Base-by-base conservation (phyloP, 2,113 vertebrate species). In the Gasterosteus aculeatus region DNA sequence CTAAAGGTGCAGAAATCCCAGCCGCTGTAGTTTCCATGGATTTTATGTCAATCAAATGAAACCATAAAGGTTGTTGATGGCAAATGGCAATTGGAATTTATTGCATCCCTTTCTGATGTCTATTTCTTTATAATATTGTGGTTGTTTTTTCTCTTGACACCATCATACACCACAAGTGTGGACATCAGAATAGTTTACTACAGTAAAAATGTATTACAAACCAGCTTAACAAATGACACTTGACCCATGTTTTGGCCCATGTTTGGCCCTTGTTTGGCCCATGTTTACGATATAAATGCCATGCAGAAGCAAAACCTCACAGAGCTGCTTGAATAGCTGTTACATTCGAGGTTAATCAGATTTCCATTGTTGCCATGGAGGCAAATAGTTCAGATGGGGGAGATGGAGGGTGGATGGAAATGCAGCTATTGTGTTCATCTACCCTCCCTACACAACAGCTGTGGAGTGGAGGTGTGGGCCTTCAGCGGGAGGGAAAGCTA, bases 1-100 rank as follows among this genome's bases (percentile, higher is more conserved):
- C 86, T 85, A 75, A 90, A 89, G 60, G 64, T 90, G 68, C 26
- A 81, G 73, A 92, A 88, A 86, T 79, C 65, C 78, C 83, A 79
- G 72, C n/a, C 47, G 49, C 26, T 68, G 69, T 84, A 56, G 72
- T 85, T 87, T 66, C 73, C 78, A 77, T 41, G 42, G 7, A 72
- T 76, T 49, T 5, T 49, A 35, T 11, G 1, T 31, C 29, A 11
- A 38, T 59, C 18, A 26, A 26, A 58, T 42, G 42, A 29, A 78
- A 49, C 26, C 16, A 11, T 41, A 10, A 22, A 58, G 0, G 14
- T 8, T 4, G 47, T 77, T 79, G 69, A 72, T 69, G 18, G 63
- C 14, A 62, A 57, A 46, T 29, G 2, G 42, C 35, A 59, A 31
- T 62, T 81, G 65, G 64, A 72, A 70, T 57, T 70, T 70, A 26